phyloP scores from a whole-genome alignment of 1,140 invertebrate genomes.

The Bombus soroeensis region DNA sequence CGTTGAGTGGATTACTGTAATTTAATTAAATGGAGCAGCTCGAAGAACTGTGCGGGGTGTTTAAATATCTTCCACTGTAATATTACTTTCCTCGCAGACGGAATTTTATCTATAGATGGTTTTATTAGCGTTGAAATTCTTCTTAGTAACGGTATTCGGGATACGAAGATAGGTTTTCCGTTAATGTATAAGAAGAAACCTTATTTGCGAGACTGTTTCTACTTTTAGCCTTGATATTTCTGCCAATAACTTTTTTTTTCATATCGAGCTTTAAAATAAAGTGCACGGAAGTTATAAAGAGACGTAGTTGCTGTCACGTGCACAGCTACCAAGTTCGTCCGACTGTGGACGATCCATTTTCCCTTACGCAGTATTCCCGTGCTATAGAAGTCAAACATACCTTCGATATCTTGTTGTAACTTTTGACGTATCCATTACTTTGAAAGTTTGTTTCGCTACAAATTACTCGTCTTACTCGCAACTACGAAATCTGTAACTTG shows the following conservation, averaged over 20 bases:
- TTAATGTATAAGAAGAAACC: background rate
- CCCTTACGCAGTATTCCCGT: background rate
- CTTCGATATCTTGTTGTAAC: background rate
- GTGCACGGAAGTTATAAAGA: background rate
- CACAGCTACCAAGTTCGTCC: background rate
- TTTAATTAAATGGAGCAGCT: background rate
- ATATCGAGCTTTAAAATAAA: background rate
- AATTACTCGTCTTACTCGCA: background rate
- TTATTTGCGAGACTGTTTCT: no score
- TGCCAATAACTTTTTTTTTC: background rate
- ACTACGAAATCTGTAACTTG: no score
- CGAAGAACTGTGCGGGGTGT: background rate
- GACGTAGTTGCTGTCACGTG: background rate
- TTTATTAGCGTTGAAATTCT: no score
- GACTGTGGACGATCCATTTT: conserved; percentile 18
- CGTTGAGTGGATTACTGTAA: background rate
- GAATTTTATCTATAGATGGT: background rate
- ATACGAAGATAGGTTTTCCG: background rate
- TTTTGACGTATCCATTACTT: conserved; percentile 1
- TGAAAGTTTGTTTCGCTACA: background rate
- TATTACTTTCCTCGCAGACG: background rate
- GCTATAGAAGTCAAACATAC: background rate
- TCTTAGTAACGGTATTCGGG: no score
- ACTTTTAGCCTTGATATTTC: background rate
- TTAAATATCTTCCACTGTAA: background rate